Evolutionary conservation across 2,113 vertebrate species (phyloP).

Genomic region (Notarius lentiginosus): DNA sequence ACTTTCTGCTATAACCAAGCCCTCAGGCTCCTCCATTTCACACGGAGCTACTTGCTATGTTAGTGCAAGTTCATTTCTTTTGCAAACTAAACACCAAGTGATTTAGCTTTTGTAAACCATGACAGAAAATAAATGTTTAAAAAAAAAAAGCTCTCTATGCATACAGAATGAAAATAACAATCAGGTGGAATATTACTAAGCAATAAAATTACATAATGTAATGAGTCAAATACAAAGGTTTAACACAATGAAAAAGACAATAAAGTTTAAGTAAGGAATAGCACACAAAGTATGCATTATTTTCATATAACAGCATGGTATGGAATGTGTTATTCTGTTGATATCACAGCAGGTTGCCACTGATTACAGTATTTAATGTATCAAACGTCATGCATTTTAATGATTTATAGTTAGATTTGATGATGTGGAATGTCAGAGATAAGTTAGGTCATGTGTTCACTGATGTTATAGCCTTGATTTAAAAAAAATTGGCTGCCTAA

Average conservation of each 20-base stretch:
- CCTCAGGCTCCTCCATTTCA: constrained; percentile 27
- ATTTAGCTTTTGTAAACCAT: constrained; percentile 13
- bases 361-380: not conserved
- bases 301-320: not conserved
- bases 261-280: not conserved
- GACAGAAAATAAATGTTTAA: not conserved
- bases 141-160: not conserved
- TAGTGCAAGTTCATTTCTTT: constrained; percentile 30
- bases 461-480: not conserved
- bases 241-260: not conserved
- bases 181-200: not conserved
- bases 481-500: too few species aligned
- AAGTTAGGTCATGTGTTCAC: not conserved
- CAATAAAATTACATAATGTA: not conserved
- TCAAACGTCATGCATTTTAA: not conserved
- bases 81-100: constrained; percentile 29
- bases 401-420: not conserved
- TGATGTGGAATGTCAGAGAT: not conserved
- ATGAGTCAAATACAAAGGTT: not conserved
- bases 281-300: not conserved
- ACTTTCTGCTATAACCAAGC: constrained; percentile 34
- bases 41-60: constrained; percentile 15
- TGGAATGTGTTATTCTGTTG: not conserved
- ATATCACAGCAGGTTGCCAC: not conserved
- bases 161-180: not conserved